Percentiles rank a stretch among this genome's conserved stretches.
These are phyloP conservation scores for Tromatobia lineatoria DNA, from an alignment of 2,888 invertebrate genomes.

Conservation along the genomic window DNA sequence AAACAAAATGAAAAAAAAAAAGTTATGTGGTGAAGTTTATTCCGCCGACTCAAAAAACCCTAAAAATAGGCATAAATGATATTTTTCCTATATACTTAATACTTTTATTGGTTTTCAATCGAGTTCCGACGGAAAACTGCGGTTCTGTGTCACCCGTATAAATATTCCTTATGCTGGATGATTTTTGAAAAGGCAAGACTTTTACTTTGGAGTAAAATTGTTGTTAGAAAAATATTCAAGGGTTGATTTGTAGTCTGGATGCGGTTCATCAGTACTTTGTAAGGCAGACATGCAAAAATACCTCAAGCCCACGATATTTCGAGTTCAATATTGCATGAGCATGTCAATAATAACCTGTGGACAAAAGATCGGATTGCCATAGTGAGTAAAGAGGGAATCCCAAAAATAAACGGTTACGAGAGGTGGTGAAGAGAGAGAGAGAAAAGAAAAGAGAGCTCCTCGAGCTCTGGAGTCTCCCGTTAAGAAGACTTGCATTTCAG, in stretches of 20 bases:
- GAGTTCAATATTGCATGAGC: slow-evolving; percentile 78
- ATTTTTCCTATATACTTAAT: too few relatives aligned
- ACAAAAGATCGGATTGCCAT: slow-evolving; percentile 70
- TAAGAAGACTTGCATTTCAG: slow-evolving; percentile 68
- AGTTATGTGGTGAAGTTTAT: too few relatives aligned
- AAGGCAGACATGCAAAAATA: slow-evolving; percentile 39
- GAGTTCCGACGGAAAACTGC: too few relatives aligned
- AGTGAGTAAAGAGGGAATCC: slow-evolving; percentile 69
- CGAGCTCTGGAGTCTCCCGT: slow-evolving; percentile 33
- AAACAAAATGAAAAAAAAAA: too few relatives aligned
- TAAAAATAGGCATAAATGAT: too few relatives aligned
- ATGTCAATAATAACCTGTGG: slow-evolving; percentile 73
- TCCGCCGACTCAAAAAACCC: too few relatives aligned
- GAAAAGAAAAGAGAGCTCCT: slow-evolving; percentile 36
- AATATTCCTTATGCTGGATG: too few relatives aligned
- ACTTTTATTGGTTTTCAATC: too few relatives aligned
- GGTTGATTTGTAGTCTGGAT: background rate
- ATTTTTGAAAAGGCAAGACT: too few relatives aligned
- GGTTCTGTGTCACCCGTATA: too few relatives aligned
- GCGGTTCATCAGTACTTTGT: slow-evolving; percentile 21
- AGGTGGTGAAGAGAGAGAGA: slow-evolving; percentile 68
- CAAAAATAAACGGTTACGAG: slow-evolving; percentile 74
- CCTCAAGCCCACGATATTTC: slow-evolving; percentile 14
- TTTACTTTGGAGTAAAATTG: too few relatives aligned
- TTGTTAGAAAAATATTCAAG: background rate